Evolutionary conservation across 2,113 vertebrate genomes (phyloP), one percentile per base, ranked within the genome.

Genomic region (Gymnobelideus leadbeateri): DNA sequence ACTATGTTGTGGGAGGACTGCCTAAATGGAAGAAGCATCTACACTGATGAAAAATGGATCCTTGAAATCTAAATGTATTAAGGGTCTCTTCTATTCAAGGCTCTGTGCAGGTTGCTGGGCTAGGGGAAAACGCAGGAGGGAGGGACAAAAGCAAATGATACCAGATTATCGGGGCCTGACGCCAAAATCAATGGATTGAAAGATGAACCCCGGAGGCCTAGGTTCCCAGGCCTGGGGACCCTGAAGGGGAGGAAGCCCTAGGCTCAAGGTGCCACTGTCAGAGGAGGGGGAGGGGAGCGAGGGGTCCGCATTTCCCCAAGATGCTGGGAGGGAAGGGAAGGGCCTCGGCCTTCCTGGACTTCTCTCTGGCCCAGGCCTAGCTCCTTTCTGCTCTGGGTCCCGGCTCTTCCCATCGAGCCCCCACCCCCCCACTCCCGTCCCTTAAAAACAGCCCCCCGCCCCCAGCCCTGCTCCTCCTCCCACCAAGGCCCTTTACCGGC

Each of bases 401-500:
- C 37, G 6, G 51, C 91, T 37, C 92, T 7, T 37, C 93, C 10
- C 84, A 10, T 91, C 51, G 57, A 57, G 26, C 47, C 2, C 46
- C 91, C 94, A 94, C 94, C 93, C 94, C 93, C 91, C 52, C 51
- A 11, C 16, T 94, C 92, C 37, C n/a, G 51, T 28, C 23, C 92
- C 95, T 91, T 50, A 92, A 92, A 96, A 97, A 95, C 84, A 52
- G 95, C 51, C 96, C 96, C 43, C 25, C 21, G 89, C 91, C 92
- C 84, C 94, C 95, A 90, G 91, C 93, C 92, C 84, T 91, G 77
- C 93, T 92, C 91, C 92, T 53, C 94, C 24, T 68, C 24, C 1
- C 43, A 92, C 95, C 68, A 51, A 77, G 91, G 31, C 0, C 51
- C 91, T 89, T 95, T 91, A 77, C 90, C 93, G 55, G 28, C 84